Evolutionary conservation across 2,113 vertebrate genomes (phyloP).

Genomic region (Nymphicus hollandicus): DNA sequence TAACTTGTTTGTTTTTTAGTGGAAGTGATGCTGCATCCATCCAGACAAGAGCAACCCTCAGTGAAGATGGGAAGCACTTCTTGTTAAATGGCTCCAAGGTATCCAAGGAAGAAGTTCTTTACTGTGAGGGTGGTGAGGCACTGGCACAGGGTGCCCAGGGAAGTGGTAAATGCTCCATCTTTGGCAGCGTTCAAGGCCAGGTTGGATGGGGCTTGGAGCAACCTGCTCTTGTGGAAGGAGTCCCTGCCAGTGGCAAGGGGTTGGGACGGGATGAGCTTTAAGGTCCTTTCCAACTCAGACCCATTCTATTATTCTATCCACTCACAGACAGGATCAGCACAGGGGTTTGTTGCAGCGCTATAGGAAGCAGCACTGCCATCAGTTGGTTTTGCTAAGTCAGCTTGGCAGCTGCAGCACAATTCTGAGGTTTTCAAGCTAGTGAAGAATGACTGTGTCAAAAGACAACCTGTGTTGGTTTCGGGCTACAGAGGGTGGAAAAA

Average conservation of each 20-base stretch:
- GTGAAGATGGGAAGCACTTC: constrained; percentile 86
- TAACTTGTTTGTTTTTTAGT: constrained; percentile 66
- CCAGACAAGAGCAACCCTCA: constrained; percentile 82
- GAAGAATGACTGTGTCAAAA: neutral
- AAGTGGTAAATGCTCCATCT: neutral
- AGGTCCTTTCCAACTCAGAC: neutral
- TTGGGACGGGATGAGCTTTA: neutral
- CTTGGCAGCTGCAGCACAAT: neutral
- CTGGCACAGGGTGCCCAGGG: neutral
- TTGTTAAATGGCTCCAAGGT: constrained; percentile 93
- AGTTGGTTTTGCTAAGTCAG: neutral
- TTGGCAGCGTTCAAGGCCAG: neutral
- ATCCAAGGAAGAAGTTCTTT: neutral
- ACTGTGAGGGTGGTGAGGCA: neutral
- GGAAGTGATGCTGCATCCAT: constrained; percentile 96
- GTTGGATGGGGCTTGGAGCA: neutral
- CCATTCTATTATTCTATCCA: neutral
- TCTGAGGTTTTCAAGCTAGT: neutral
- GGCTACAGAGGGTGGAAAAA: neutral
- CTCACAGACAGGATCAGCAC: neutral
- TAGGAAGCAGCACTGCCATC: neutral
- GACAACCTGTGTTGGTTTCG: neutral
- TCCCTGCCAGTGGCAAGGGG: neutral
- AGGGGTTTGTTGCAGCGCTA: neutral
- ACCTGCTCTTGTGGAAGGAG: neutral